These are phyloP conservation scores for Lapara coniferarum DNA, from an alignment of 2,888 invertebrate genomes.

Conservation along the genomic window DNA sequence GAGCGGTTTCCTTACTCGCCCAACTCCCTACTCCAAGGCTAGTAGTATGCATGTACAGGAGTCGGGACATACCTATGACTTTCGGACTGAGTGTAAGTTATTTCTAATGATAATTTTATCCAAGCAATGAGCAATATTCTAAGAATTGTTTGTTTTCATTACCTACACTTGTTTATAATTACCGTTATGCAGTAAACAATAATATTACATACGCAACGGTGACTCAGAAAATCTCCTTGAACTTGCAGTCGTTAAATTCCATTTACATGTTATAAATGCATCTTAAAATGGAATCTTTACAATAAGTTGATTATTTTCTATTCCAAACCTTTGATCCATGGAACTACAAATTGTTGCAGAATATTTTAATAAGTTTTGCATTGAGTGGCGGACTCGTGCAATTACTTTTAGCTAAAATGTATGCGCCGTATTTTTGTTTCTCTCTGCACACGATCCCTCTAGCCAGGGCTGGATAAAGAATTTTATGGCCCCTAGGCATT, in stretches of 20 bases:
- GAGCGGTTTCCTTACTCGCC: no score
- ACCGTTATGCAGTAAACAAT: not conserved
- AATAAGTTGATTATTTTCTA: not conserved
- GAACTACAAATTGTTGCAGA: no score
- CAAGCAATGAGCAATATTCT: not conserved
- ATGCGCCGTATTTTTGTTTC: not conserved
- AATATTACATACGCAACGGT: constrained; percentile 1
- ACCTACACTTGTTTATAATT: not conserved
- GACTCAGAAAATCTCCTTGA: not conserved
- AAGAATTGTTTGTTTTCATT: constrained; percentile 8
- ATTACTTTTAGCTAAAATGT: not conserved
- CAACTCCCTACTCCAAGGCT: no score
- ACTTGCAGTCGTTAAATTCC: not conserved
- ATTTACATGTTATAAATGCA: not conserved
- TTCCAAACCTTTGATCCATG: not conserved
- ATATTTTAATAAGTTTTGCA: no score
- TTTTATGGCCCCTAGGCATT: no score
- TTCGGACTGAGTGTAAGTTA: no score
- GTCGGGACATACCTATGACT: no score
- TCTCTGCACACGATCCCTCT: not conserved
- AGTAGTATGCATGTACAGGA: no score
- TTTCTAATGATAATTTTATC: not conserved
- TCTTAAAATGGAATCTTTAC: no score
- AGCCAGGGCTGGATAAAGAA: no score
- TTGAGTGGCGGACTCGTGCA: no score